Base-by-base conservation (phyloP, 2,113 vertebrate genomes). In the Orcinus orca region DNA sequence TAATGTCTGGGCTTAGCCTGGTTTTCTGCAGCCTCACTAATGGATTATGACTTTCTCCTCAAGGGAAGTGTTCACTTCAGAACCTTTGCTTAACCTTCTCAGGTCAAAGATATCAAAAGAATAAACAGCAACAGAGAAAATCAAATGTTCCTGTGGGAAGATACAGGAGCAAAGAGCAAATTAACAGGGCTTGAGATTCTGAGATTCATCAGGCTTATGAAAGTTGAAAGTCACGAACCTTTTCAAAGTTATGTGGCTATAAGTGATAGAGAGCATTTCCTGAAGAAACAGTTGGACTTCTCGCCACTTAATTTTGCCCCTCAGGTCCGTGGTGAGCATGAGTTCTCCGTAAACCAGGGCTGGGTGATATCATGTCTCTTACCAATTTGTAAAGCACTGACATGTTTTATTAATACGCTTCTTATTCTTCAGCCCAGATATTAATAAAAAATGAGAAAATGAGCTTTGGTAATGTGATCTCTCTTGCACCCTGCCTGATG, bases 41-140 rank as follows among this genome's bases (percentile, higher is more conserved):
- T 21, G 44, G 25, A 15, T n/a, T 1, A 25, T 0, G 2, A 44
- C 58, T 65, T 1, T 1, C 20, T 77, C 60, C 80, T 70, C 10
- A 1, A 74, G 60, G 87, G 44, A 86, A 53, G 8, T 4, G 5
- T 29, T 85, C 44, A 62, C 38, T 74, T 84, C 67, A 89, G 36
- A 79, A 55, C 2, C 73, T 93, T 76, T 88, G 85, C 95, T 94
- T 85, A 86, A 86, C 73, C 62, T 36, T 25, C 50, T 36, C 33
- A 70, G 62, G 62, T 70, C 73, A 96, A 65, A 88, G 86, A 47
- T 55, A 58, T 26, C 93, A 73, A 38, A 83, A 96, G n/a, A 85
- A 88, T 67, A 86, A 86, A 94, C 12, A 95, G 76, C 36, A 38
- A 25, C n/a, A 21, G 47, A 58, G 67, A 95, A 93, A 73, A 88